Evolutionary conservation across 2,113 vertebrate genomes (phyloP), one percentile per base, ranked within the genome.

Genomic region (Nothobranchius furzeri): DNA sequence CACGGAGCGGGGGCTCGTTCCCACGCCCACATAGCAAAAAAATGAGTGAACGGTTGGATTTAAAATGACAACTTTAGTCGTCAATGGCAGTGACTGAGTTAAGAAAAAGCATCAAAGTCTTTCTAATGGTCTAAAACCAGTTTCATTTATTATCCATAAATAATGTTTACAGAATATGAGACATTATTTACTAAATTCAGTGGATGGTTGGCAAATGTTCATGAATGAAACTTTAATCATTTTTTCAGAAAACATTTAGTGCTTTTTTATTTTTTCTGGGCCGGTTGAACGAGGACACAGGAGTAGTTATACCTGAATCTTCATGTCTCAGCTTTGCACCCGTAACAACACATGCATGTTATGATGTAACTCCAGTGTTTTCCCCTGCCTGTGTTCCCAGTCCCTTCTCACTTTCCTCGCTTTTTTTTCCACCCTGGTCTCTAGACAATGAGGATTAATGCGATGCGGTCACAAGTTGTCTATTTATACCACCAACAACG

Each of bases 401-500:
- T 63, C 49, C n/a, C 36, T 17, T 60, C 36, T 42, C 60, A 68
- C 52, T 66, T 52, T 73, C 51, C 46, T 67, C 35, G 12, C 46
- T 50, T 87, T 48, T 82, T 89, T 37, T 57, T 42, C 88, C 85
- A 86, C 30, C 47, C 63, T 30, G 71, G 74, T 81, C 79, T 87
- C 71, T 47, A 75, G 68, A 75, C 74, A 79, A 70, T 81, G 40
- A 75, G 79, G 78, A 88, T 86, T 74, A 85, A 55, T 70, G 66
- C 43, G 50, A 60, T 20, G 15, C 61, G 64, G 47, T 78, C 80
- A 82, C 75, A 67, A 81, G 73, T 45, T 66, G 63, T 73, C 84
- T 90, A 86, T 91, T 90, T 91, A 88, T 91, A 89, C 76, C 72
- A 80, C 60, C 60, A 76, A 64, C 51, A 53, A 72, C 40, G 57